Evolutionary conservation across 1,140 invertebrate genomes (phyloP).

Genomic region (Neodiprion virginianus): DNA sequence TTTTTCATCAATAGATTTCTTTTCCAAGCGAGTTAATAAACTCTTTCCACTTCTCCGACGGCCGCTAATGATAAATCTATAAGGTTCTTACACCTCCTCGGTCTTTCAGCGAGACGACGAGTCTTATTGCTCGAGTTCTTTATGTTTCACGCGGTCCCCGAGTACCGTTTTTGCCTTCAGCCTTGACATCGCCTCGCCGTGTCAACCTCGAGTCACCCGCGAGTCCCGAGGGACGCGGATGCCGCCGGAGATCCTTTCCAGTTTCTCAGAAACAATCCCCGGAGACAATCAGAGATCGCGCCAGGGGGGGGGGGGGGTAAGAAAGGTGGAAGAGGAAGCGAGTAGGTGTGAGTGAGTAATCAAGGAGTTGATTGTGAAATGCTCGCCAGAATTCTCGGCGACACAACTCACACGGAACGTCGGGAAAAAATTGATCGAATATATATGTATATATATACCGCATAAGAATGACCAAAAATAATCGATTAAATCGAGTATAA

Average conservation of each 20-base stretch:
- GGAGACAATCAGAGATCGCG: constrained; percentile 27
- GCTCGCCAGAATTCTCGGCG: no score
- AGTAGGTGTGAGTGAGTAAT: no score
- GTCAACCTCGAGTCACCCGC: neutral
- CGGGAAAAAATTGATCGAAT: no score
- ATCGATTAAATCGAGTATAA: no score
- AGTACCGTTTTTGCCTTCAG: constrained; percentile 11
- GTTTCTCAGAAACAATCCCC: constrained; percentile 27
- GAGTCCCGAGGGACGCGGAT: constrained; percentile 1
- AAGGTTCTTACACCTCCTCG: constrained; percentile 26
- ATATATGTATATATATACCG: no score
- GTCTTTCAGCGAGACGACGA: constrained; percentile 8
- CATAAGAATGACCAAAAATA: no score
- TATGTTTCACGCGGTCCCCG: constrained; percentile 1
- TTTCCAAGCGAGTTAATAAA: constrained; percentile 30
- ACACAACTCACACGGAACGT: no score
- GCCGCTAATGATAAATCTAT: constrained; percentile 45
- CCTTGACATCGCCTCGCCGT: constrained; percentile 9
- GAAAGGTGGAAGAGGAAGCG: no score
- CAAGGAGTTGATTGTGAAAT: no score
- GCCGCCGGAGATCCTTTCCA: neutral
- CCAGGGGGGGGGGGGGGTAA: neutral
- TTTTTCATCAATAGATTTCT: neutral
- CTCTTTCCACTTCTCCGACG: constrained; percentile 24
- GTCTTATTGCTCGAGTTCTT: constrained; percentile 9